phyloP scores from a whole-genome alignment of 2,888 invertebrate species.

The Drosophila eohydei region DNA sequence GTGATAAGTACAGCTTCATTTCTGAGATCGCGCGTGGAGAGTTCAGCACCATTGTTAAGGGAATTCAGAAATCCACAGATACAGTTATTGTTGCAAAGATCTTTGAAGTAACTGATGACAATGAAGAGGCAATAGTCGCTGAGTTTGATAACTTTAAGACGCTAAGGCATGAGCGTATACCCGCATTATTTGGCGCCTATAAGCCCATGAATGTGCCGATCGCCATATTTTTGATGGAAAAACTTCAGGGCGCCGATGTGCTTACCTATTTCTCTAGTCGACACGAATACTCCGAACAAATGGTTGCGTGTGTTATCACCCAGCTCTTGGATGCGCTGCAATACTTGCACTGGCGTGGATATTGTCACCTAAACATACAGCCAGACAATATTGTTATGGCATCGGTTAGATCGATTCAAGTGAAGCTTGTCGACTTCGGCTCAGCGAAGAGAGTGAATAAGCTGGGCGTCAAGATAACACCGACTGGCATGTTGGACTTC shows the following conservation, averaged over 20 bases:
- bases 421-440: slow-evolving; percentile 97
- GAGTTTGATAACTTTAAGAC: slow-evolving; percentile 94
- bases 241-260: slow-evolving; percentile 95
- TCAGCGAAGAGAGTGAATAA: slow-evolving; percentile 93
- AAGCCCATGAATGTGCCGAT: slow-evolving; percentile 89
- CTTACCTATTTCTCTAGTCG: slow-evolving; percentile 94
- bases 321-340: slow-evolving; percentile 96
- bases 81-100: slow-evolving; percentile 94
- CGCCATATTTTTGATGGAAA: slow-evolving; percentile 91
- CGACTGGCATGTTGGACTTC: slow-evolving; percentile 90
- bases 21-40: slow-evolving; percentile 94
- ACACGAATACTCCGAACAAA: slow-evolving; percentile 96
- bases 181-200: slow-evolving; percentile 90
- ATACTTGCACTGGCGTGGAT: slow-evolving; percentile 97
- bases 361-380: slow-evolving; percentile 94
- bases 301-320: slow-evolving; percentile 93
- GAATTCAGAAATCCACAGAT: slow-evolving; percentile 90
- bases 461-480: slow-evolving; percentile 88
- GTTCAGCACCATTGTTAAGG: slow-evolving; percentile 94
- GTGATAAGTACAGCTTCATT: slow-evolving; percentile 92
- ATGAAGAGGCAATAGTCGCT: slow-evolving; percentile 88
- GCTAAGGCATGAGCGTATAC: slow-evolving; percentile 95
- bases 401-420: slow-evolving; percentile 92
- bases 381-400: slow-evolving; percentile 98
- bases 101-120: slow-evolving; percentile 88